Evolutionary conservation across 2,888 invertebrate genomes (phyloP).

Genomic region (Sturmia bella): DNA sequence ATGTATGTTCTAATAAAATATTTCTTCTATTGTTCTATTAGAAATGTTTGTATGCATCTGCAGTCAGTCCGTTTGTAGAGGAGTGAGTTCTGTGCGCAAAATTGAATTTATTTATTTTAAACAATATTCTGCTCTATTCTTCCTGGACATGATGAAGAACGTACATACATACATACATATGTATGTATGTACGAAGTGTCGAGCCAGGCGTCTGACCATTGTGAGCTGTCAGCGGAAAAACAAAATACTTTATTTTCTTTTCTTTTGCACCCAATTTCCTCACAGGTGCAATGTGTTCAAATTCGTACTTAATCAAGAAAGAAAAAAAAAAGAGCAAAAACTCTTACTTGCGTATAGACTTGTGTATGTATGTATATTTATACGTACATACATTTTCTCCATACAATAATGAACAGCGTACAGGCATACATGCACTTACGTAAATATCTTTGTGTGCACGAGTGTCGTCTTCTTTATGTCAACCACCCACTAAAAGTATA

Average conservation of each 20-base stretch:
- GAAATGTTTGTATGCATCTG: not conserved
- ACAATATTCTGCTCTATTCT: conserved; percentile 32
- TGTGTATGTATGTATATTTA: not conserved
- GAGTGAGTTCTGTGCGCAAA: no score
- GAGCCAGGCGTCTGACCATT: conserved; percentile 24
- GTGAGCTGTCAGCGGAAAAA: conserved; percentile 5
- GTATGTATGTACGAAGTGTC: conserved; percentile 16
- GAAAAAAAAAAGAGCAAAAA: not conserved
- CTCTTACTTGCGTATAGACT: not conserved
- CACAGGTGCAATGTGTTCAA: conserved; percentile 43
- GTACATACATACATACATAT: no score
- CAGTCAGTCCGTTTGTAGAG: not conserved
- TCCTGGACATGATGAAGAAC: conserved; percentile 60
- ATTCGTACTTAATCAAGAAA: conserved; percentile 18
- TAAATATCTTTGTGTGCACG: not conserved
- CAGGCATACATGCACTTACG: not conserved
- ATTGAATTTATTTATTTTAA: no score
- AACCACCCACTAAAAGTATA: conserved; percentile 67
- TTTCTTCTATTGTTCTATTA: conserved; percentile 52
- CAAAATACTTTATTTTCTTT: conserved; percentile 44
- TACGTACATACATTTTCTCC: not conserved
- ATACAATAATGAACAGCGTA: not conserved
- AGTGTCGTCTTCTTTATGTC: conserved; percentile 46
- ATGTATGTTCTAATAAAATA: not conserved
- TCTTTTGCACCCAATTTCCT: conserved; percentile 63